Base-by-base conservation (phyloP, 1,140 invertebrate genomes). In the Sitodiplosis mosellana region DNA sequence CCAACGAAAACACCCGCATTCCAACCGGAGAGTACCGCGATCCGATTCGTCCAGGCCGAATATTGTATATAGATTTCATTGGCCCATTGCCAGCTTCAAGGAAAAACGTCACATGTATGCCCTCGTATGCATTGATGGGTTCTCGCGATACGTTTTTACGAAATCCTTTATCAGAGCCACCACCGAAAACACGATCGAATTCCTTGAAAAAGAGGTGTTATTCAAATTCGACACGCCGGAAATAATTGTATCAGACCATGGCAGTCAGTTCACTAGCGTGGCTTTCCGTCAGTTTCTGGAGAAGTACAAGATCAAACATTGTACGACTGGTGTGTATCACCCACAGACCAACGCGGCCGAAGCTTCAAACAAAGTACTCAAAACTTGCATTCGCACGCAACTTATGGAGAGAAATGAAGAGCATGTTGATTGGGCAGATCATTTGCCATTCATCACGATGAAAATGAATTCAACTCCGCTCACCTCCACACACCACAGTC, bases 161-260 rank as follows among this genome's bases (percentile, higher is more conserved):
- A 34, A 46, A 34, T 46, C 53, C 0, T 19, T 52, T 12, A 15
- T 27, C 7, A 52, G 45, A 48, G 48, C 48, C 4, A 51, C 37
- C 6, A 12, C 53, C 1, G n/a, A 12, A 37, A n/a, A 38, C 33
- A 47, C 49, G 11, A n/a, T 33, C 3, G 17, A 50, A 11, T 48
- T 47, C 46, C 12, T 52, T 12, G 20, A 51, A 48, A 17, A 51
- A 7, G 5, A 48, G 2, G 27, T 54, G 2, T 54, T 53, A n/a
- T n/a, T n/a, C 44, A 46, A 49, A 21, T 55, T 50, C 33, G 53
- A 56, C 7, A 41, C 53, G 2, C 57, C 54, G 10, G 46, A 54
- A 33, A 48, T 44, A 10, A 22, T 56, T 11, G 40, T 56, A 2
- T 52, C 44, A 10, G 54, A 60, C 41, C 57, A 58, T 36, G 58